phyloP scores from a whole-genome alignment of 92 coral and sea anemone species.

The Ricordea florida region DNA sequence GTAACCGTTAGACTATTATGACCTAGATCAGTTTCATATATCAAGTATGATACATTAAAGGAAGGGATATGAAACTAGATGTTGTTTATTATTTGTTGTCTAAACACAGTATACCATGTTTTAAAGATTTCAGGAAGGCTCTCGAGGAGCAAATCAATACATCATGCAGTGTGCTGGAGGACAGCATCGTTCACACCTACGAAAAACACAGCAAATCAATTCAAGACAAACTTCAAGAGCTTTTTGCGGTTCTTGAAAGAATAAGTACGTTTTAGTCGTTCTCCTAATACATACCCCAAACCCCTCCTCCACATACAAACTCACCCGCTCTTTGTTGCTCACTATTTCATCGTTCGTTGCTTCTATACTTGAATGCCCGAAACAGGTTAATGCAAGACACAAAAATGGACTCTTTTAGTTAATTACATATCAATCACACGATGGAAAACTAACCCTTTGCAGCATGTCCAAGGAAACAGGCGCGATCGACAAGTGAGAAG shows the following conservation, averaged over 20 bases:
- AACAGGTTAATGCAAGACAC: too few species aligned
- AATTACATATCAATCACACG: too few species aligned
- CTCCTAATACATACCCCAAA: background rate
- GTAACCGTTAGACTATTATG: too few species aligned
- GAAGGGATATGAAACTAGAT: background rate
- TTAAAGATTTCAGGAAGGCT: slow-evolving; percentile 80
- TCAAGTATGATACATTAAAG: too few species aligned
- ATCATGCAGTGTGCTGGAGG: slow-evolving; percentile 86
- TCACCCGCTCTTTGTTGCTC: too few species aligned
- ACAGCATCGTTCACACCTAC: slow-evolving; percentile 85
- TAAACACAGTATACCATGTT: background rate
- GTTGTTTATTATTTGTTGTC: background rate
- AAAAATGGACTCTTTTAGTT: too few species aligned
- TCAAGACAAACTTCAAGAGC: slow-evolving; percentile 91
- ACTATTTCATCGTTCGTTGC: too few species aligned
- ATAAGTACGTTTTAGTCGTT: slow-evolving; percentile 69
- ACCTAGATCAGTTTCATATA: background rate
- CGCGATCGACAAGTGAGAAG: too few species aligned
- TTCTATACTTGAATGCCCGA: too few species aligned
- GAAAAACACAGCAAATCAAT: slow-evolving; percentile 83
- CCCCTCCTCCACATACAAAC: too few species aligned
- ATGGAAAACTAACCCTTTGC: too few species aligned
- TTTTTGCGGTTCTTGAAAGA: slow-evolving; percentile 87
- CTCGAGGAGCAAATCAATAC: slow-evolving; percentile 80
- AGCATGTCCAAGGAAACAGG: too few species aligned